Conservation (phyloP, 2,888 invertebrate genomes). For the Tipula helvola region DNA sequence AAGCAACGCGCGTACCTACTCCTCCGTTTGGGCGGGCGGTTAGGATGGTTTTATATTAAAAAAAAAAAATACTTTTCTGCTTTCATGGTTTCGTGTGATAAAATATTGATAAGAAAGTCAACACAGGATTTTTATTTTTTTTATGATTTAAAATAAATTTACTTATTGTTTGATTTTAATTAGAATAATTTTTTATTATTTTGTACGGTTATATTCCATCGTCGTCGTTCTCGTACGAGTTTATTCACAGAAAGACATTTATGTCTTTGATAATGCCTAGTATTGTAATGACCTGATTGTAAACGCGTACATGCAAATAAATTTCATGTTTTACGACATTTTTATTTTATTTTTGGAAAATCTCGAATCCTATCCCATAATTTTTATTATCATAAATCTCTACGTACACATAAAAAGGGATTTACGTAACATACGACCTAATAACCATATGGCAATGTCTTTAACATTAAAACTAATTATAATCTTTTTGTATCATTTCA, state of each 20-base stretch:
- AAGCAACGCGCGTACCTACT: background rate
- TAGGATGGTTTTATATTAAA: background rate
- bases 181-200: background rate
- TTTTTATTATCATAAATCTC: background rate
- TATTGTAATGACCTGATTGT: background rate
- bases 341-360: background rate
- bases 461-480: background rate
- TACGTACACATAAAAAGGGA: background rate
- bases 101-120: slow-evolving; percentile 4
- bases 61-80: background rate
- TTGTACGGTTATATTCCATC: background rate
- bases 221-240: background rate
- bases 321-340: background rate
- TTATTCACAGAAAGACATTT: background rate
- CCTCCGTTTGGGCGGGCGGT: background rate
- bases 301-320: background rate
- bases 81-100: slow-evolving; percentile 4
- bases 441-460: background rate
- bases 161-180: background rate
- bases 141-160: background rate
- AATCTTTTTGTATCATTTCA: background rate
- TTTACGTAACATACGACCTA: background rate
- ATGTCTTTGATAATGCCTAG: background rate
- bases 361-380: background rate
- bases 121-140: background rate